phyloP scores from a whole-genome alignment of 2,113 vertebrate species.

The Melanocharis versteri region DNA sequence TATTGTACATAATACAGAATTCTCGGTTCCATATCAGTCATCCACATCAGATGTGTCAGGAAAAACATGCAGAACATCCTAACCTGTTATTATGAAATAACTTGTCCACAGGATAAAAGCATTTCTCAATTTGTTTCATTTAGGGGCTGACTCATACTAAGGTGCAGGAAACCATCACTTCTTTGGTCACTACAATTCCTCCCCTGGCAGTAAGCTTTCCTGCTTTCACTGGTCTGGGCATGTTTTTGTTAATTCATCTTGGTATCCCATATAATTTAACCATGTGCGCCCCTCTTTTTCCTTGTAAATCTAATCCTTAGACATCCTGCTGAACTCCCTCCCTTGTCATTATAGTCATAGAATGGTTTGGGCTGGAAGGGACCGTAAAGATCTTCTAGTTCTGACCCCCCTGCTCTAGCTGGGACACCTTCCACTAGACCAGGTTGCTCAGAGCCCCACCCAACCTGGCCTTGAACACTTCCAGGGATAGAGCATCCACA shows the following conservation, averaged over 20 bases:
- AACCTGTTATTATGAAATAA: neutral
- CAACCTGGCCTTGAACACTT: neutral
- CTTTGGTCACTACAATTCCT: neutral
- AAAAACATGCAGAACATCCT: neutral
- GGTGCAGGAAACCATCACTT: neutral
- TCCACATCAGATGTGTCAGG: neutral
- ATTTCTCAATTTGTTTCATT: neutral
- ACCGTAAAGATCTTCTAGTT: neutral
- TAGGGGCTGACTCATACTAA: neutral
- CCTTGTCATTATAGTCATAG: neutral
- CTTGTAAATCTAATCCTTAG: neutral
- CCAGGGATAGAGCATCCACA: neutral
- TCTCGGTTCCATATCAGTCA: neutral
- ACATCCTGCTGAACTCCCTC: neutral
- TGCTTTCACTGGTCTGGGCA: neutral
- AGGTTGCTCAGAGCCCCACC: neutral
- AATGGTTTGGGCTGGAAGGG: neutral
- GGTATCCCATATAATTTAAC: neutral
- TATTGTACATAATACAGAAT: neutral
- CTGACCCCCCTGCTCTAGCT: neutral
- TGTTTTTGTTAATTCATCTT: neutral
- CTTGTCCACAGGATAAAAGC: neutral
- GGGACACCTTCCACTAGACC: neutral
- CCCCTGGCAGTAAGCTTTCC: neutral
- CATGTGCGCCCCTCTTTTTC: fast-evolving